Base-by-base conservation (phyloP, 1,140 invertebrate genomes). In the Anastrepha ludens region DNA sequence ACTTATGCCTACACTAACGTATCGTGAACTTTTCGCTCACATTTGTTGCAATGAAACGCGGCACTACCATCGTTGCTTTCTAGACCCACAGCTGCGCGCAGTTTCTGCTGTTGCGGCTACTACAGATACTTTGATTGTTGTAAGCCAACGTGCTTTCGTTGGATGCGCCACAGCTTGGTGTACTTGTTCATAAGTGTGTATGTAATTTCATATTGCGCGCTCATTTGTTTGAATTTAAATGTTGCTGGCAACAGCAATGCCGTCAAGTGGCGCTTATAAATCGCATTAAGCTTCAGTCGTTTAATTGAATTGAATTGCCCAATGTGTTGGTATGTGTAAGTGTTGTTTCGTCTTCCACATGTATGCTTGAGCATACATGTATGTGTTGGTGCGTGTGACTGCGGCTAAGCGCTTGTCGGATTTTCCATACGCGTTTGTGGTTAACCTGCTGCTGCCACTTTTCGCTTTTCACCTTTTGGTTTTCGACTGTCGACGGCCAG, bases 241-340 rank as follows among this genome's bases (percentile, higher is more conserved):
- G 47, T 55, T 81, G 11, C 17, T 81, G 47, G 74, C 74, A 47
- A n/a, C 44, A 55, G 74, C 74, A 81, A 55, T 81, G 74, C 47
- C 74, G 74, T 81, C 74, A 81, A 81, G 74, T 81, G 47, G 74
- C n/a, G 74, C 74, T 81, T 81, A 81, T 81, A 81, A 81, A 81
- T 81, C 74, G 74, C 47, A 81, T 81, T 81, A 81, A 81, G 74
- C 47, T 81, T 81, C 15, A 81, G 47, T 50, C 55, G 74, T 55
- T 81, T 81, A 81, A 55, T 81, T 81, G 74, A 81, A 81, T 81
- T 81, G 74, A 50, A 81, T 81, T 55, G 47, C 47, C 8, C 44
- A 41, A 15, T 55, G 74, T 55, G n/a, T 20, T 50, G 44, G 47
- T 58, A 55, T 81, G 74, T 55, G 74, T 81, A 20, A 55, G 74